A percentile compares a stretch with the other conserved stretches of the same genome.
These are phyloP conservation scores for Maniola jurtina DNA, from an alignment of 1,140 invertebrate species.

Conservation along the genomic window DNA sequence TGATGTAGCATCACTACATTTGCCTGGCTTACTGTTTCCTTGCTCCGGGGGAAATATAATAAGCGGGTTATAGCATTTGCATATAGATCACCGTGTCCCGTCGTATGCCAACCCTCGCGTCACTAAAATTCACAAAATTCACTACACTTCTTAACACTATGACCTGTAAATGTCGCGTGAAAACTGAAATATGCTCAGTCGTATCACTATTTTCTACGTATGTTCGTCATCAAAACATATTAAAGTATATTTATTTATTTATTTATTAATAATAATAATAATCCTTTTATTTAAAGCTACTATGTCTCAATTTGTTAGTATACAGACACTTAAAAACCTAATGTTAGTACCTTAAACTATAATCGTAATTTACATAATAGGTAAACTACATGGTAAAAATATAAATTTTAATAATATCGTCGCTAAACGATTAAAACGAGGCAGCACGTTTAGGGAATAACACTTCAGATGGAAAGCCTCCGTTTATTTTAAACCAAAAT, in stretches of 20 bases:
- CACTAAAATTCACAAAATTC: slow-evolving; percentile 38
- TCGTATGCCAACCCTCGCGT: slow-evolving; percentile 39
- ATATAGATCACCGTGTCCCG: slow-evolving; percentile 71
- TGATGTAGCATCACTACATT: slow-evolving; percentile 60
- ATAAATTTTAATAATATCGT: too few species aligned
- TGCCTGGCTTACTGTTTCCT: slow-evolving; percentile 55
- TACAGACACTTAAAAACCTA: too few species aligned
- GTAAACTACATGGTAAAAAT: too few species aligned
- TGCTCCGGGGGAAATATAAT: slow-evolving; percentile 66
- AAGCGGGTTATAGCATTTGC: slow-evolving; percentile 75
- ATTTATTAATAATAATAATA: too few species aligned
- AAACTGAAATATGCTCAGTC: not conserved
- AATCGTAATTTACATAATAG: too few species aligned
- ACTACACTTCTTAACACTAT: slow-evolving; percentile 39
- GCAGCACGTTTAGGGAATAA: not conserved
- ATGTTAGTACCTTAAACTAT: too few species aligned
- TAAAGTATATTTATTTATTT: too few species aligned
- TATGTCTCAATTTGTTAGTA: too few species aligned
- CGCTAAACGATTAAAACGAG: not conserved
- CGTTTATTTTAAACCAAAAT: slow-evolving; percentile 12
- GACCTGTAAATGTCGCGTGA: slow-evolving; percentile 35
- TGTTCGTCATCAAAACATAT: too few species aligned
- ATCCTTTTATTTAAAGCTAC: too few species aligned
- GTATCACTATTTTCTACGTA: too few species aligned
- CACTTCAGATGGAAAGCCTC: not conserved